phyloP scores from a whole-genome alignment of 2,888 invertebrate genomes.

The Pachycephus smyrnensis region DNA sequence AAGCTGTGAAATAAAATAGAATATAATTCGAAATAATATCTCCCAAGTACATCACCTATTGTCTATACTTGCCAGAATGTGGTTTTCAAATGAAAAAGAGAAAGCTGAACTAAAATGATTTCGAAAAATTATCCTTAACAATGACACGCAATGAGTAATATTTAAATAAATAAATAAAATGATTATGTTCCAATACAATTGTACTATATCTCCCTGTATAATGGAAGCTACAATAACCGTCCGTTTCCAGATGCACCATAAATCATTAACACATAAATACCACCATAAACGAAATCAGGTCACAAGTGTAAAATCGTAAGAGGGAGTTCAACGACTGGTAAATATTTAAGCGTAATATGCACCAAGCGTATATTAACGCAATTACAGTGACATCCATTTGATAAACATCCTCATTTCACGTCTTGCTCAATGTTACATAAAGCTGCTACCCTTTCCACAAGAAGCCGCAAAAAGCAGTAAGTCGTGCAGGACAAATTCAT shows the following conservation, averaged over 20 bases:
- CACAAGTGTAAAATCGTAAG: neutral
- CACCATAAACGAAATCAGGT: neutral
- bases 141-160: neutral
- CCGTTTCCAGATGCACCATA: neutral
- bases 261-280: constrained; percentile 7
- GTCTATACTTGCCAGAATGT: neutral
- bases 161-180: neutral
- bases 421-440: neutral
- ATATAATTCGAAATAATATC: neutral
- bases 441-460: neutral
- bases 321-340: neutral
- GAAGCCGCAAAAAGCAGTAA: neutral
- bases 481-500: neutral
- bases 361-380: neutral
- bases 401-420: neutral
- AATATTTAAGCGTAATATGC: neutral
- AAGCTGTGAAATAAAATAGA: constrained; percentile 75
- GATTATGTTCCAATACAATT: neutral
- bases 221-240: neutral
- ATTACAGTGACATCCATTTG: neutral
- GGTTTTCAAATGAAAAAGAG: neutral
- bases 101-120: neutral
- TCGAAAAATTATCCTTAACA: neutral
- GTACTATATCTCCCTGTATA: neutral
- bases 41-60: neutral